Evolutionary conservation across 2,888 invertebrate species (phyloP), one percentile per base, ranked within the genome.

Genomic region (Lamproptera curius): DNA sequence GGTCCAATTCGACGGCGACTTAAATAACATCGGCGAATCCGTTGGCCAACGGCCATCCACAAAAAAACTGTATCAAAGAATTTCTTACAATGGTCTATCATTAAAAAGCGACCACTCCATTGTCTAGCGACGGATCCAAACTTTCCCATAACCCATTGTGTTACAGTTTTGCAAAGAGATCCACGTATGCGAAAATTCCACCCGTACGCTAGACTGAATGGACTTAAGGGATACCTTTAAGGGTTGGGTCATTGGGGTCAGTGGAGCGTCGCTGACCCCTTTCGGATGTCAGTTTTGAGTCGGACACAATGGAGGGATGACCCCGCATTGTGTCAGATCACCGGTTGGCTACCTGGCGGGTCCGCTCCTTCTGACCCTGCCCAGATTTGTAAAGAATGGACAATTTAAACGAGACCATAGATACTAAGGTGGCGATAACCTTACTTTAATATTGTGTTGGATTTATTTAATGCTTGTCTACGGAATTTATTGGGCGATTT

Each of bases 121-220:
- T 86, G 85, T 86, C 80, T 82, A 78, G 61, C 52, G 65, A 75
- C 44, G 56, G 57, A n/a, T n/a, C 67, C 64, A 54, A 67, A 75
- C 76, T 73, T 84, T 82, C 82, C 80, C 84, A 82, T 78, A 76
- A 63, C 70, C 67, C 38, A 47, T 60, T 62, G 67, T 78, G 86
- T 76, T 86, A 85, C 85, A 79, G 65, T 82, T 84, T 85, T 73
- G 86, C 86, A 84, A 83, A 77, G 79, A 78, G 83, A 85, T 76
- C 83, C 87, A 86, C 83, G 81, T 62, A 68, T 76, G 85, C 86
- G 81, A 85, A 84, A 84, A 76, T 85, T 84, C 79, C 73, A 75
- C 74, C 70, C 64, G 79, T 71, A 73, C 72, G 75, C 73, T n/a
- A n/a, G n/a, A n/a, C n/a, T n/a, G n/a, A n/a, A n/a, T n/a, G n/a